phyloP scores from a whole-genome alignment of 2,113 vertebrate species.

The Hiodon alosoides region DNA sequence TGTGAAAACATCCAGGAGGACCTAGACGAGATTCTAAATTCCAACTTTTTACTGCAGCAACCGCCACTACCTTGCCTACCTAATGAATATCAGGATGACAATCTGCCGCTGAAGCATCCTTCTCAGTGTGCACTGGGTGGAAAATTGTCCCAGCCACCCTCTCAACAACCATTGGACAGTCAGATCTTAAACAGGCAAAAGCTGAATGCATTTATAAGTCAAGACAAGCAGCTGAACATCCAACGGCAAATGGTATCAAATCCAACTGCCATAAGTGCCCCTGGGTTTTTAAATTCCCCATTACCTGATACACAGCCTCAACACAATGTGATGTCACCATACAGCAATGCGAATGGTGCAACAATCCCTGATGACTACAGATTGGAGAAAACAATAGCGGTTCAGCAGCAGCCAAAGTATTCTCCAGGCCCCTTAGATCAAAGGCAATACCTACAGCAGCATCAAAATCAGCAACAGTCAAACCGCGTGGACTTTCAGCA shows the following conservation, averaged over 20 bases:
- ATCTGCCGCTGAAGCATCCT: constrained; percentile 34
- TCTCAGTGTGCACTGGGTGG: constrained; percentile 23
- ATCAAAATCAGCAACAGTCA: constrained; percentile 45
- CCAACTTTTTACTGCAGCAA: constrained; percentile 43
- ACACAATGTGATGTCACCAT: constrained; percentile 12
- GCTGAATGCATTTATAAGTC: constrained; percentile 50
- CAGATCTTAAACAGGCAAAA: constrained; percentile 48
- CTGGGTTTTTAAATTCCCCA: constrained; percentile 48
- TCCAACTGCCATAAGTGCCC: constrained; percentile 47
- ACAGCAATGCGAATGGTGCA: not conserved
- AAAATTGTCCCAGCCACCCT: constrained; percentile 10
- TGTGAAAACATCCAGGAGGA: constrained; percentile 64
- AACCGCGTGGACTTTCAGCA: constrained; percentile 51
- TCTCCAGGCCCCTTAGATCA: constrained; percentile 52
- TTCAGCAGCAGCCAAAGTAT: constrained; percentile 61
- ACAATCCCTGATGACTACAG: not conserved
- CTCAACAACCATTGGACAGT: constrained; percentile 19
- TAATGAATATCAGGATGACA: constrained; percentile 52
- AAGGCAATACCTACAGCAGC: constrained; percentile 55
- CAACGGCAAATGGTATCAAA: constrained; percentile 50
- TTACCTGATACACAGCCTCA: constrained; percentile 43
- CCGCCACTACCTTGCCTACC: constrained; percentile 54
- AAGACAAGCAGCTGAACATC: constrained; percentile 57
- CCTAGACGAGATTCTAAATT: constrained; percentile 60
- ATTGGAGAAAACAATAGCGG: constrained; percentile 34